phyloP scores from a whole-genome alignment of 64 coral and sea anemone genomes.

The Montipora efflorescens region DNA sequence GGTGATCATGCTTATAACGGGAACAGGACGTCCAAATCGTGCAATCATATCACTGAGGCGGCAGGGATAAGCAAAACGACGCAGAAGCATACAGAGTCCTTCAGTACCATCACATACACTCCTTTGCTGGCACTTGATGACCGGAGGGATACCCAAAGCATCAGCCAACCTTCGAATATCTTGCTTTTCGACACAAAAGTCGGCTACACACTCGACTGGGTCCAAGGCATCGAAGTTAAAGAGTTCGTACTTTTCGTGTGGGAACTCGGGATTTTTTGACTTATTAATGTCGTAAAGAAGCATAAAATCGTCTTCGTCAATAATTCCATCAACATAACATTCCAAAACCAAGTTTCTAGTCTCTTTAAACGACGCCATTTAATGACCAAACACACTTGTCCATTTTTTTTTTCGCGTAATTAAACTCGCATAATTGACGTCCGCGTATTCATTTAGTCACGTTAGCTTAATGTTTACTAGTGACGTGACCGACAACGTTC shows the following conservation, averaged over 20 bases:
- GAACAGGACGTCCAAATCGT: constrained; percentile 45
- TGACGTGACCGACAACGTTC: neutral
- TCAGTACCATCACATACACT: constrained; percentile 17
- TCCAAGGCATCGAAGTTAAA: neutral
- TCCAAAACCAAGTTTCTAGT: no score
- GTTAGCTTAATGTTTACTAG: no score
- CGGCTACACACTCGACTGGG: constrained; percentile 46
- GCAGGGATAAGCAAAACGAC: constrained; percentile 49
- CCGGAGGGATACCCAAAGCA: constrained; percentile 43
- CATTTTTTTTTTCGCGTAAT: no score
- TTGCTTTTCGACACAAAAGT: constrained; percentile 61
- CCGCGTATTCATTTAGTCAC: no score
- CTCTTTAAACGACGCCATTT: no score
- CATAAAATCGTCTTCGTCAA: no score
- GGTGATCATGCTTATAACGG: constrained; percentile 7
- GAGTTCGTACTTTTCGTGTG: no score
- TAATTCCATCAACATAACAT: no score
- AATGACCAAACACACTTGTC: no score
- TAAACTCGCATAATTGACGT: neutral
- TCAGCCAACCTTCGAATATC: constrained; percentile 50
- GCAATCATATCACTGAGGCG: constrained; percentile 23
- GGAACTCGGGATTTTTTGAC: no score
- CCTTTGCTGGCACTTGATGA: constrained; percentile 60
- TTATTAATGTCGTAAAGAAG: no score
- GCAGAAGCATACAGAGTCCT: constrained; percentile 30